These are phyloP conservation scores for human DNA, from an alignment of 2,113 vertebrate species.

Conservation along the genomic window DNA sequence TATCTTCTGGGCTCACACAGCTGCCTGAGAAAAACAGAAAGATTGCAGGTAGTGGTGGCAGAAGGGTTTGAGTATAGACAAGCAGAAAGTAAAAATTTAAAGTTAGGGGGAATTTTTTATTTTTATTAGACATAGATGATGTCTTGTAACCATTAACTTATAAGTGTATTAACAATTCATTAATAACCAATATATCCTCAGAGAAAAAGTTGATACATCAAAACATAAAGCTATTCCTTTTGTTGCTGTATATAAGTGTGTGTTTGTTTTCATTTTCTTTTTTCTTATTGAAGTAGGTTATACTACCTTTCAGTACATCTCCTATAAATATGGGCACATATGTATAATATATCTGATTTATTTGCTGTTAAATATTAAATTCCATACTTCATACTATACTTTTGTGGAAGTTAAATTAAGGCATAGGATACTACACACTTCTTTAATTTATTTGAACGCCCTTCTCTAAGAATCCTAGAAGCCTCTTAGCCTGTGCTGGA, in stretches of 20 bases:
- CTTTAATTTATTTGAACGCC: background rate
- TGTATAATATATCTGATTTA: background rate
- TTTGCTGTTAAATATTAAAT: background rate
- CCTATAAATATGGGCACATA: background rate
- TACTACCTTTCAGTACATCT: background rate
- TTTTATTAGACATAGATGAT: background rate
- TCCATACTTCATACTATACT: background rate
- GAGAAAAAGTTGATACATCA: background rate
- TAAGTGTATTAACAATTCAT: background rate
- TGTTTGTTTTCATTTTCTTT: background rate
- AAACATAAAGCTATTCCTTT: background rate
- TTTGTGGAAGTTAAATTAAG: slow-evolving; percentile 7
- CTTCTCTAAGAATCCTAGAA: background rate
- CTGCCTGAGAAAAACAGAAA: slow-evolving; percentile 32
- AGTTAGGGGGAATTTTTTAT: background rate
- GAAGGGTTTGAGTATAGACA: background rate
- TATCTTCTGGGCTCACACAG: slow-evolving; percentile 53
- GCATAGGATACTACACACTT: background rate
- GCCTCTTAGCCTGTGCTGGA: background rate
- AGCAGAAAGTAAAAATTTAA: background rate
- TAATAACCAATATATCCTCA: slow-evolving; percentile 7
- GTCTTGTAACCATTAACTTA: background rate
- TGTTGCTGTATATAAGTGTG: background rate
- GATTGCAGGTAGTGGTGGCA: background rate
- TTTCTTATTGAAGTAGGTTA: background rate